Evolutionary conservation across 2,113 vertebrate species (phyloP), one percentile per base, ranked within the genome.

Genomic region (Porphyrio hochstetteri): DNA sequence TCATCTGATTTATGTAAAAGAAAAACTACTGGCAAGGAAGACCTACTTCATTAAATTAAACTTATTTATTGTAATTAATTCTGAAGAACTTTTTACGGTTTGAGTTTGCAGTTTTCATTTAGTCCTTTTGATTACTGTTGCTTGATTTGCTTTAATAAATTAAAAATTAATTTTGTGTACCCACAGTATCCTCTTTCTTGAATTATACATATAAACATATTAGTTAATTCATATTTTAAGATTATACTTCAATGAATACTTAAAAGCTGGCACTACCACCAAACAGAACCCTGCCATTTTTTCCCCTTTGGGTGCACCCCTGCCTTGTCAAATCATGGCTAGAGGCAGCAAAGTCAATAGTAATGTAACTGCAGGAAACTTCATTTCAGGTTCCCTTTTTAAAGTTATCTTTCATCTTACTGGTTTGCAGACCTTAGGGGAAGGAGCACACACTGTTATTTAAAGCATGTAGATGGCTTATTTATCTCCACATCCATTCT

Each of bases 121-220:
- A 75, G 60, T 86, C n/a, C 29, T 84, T 94, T 93, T 86, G 91
- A 95, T 96, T 86, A 86, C 77, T 91, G 72, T 77, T 94, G 77
- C 70, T 60, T 82, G 60, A 88, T 55, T 60, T 13, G 38, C 69
- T 84, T 83, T 71, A 92, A 95, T 70, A 83, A 91, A 95, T 93
- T 94, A 94, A 96, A 95, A 48, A 92, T 88, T 75, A 46, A 82
- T 81, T 88, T 86, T 83, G 38, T 75, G 69, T 89, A 91, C 38
- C 20, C 86, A 92, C 25, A 83, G 84, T 50, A 82, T 70, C 59
- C 36, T 87, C 21, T 1, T 68, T 94, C 38, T 74, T 94, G 71
- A 93, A 93, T 95, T 95, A 97, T 93, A 93, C 68, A 92, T 93
- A 91, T 60, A 95, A 88, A 86, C 60, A 60, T 79, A 78, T 84